phyloP scores from a whole-genome alignment of 2,888 invertebrate species.

The Candidula unifasciata region DNA sequence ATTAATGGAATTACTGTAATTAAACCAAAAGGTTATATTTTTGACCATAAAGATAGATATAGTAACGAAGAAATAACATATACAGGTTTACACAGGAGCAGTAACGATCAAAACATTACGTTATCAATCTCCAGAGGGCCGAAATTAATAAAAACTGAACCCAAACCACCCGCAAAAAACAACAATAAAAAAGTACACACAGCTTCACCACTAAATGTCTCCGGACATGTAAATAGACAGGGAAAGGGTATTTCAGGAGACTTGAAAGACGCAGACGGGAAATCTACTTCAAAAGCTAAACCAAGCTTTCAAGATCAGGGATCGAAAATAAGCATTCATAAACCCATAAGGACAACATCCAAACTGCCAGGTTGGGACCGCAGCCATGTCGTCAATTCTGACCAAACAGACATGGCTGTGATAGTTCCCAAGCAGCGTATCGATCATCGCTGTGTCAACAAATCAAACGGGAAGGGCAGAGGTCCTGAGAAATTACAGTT shows the following conservation, averaged over 20 bases:
- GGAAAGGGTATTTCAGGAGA: neutral
- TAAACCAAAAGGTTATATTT: neutral
- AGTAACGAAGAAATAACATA: no score
- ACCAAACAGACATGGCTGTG: neutral
- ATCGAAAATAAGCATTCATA: neutral
- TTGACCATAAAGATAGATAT: no score
- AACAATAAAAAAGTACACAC: no score
- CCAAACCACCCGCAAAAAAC: no score
- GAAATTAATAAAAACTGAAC: no score
- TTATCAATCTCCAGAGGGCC: no score
- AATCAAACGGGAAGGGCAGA: neutral
- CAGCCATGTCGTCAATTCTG: neutral
- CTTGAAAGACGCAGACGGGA: neutral
- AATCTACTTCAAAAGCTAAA: neutral
- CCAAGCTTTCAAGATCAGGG: neutral
- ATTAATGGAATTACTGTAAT: neutral
- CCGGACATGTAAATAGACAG: neutral
- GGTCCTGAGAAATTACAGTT: neutral
- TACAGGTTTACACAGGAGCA: no score
- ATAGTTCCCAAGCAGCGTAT: neutral
- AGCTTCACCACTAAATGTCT: no score
- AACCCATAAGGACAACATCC: neutral
- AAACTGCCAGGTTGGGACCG: neutral
- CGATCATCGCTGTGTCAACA: conserved; percentile 19
- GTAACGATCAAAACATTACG: no score